phyloP scores from a whole-genome alignment of 1,140 invertebrate species.

The Sweltsa coloradensis region DNA sequence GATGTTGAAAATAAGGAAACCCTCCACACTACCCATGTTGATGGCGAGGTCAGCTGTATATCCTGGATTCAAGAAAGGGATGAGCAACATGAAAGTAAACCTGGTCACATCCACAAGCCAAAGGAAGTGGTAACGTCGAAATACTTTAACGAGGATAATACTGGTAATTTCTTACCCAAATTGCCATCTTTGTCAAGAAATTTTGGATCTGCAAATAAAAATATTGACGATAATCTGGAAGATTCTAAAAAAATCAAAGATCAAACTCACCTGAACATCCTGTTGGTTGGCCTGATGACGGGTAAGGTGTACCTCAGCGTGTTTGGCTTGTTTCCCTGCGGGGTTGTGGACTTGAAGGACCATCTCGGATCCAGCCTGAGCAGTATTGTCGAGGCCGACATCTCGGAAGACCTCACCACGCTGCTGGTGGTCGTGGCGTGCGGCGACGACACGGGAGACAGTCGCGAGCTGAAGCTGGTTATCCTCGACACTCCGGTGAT shows the following conservation, averaged over 20 bases:
- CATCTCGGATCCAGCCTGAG: constrained; percentile 16
- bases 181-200: constrained; percentile 44
- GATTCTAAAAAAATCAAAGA: constrained; percentile 47
- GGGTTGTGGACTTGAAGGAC: constrained; percentile 45
- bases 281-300: constrained; percentile 63
- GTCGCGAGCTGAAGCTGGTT: constrained; percentile 36
- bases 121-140: constrained; percentile 12
- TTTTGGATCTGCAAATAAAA: constrained; percentile 35
- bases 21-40: constrained; percentile 51
- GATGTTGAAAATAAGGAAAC: constrained; percentile 82
- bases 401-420: constrained; percentile 31
- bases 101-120: not conserved
- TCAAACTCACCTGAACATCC: constrained; percentile 58
- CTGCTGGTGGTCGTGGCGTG: constrained; percentile 32
- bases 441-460: constrained; percentile 24
- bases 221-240: constrained; percentile 43
- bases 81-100: not conserved
- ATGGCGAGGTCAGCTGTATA: constrained; percentile 37
- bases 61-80: constrained; percentile 34
- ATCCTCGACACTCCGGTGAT: constrained; percentile 53
- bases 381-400: constrained; percentile 20
- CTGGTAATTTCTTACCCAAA: constrained; percentile 36
- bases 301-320: constrained; percentile 63
- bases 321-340: constrained; percentile 73
- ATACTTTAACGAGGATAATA: constrained; percentile 26